Percentiles rank a stretch among this genome's conserved stretches.
phyloP scores from a whole-genome alignment of 2,797 vertebrate genomes.

The Amazonetta brasiliensis region DNA sequence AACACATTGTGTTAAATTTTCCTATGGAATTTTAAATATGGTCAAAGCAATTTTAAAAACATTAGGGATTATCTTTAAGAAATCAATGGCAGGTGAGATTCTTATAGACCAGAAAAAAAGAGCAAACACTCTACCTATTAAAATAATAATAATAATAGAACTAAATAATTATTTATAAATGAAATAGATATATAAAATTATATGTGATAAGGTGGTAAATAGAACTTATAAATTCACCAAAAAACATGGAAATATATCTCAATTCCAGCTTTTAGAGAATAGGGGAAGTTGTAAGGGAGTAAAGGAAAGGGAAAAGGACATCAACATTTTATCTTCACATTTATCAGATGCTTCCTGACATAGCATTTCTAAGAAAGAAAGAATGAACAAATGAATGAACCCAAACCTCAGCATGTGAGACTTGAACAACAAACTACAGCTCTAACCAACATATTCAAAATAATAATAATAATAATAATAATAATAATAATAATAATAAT shows the following conservation, averaged over 20 bases:
- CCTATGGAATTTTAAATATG: background rate
- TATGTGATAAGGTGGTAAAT: background rate
- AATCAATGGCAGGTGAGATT: background rate
- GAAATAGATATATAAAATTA: background rate
- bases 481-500: no score
- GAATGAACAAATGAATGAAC: background rate
- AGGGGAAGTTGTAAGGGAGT: background rate
- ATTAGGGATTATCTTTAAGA: background rate
- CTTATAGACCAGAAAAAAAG: background rate
- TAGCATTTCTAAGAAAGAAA: background rate
- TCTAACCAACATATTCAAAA: background rate
- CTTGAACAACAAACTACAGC: background rate
- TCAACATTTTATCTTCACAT: background rate
- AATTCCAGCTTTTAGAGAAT: background rate
- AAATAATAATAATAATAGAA: background rate
- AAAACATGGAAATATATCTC: background rate
- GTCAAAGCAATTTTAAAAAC: background rate
- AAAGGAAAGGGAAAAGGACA: background rate
- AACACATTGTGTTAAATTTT: background rate
- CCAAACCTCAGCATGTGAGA: background rate
- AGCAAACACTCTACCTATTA: background rate
- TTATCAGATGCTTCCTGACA: background rate
- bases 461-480: background rate
- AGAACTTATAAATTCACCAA: background rate
- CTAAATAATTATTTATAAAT: background rate